phyloP scores from a whole-genome alignment of 2,888 invertebrate genomes.

The Trisateles emortualis region DNA sequence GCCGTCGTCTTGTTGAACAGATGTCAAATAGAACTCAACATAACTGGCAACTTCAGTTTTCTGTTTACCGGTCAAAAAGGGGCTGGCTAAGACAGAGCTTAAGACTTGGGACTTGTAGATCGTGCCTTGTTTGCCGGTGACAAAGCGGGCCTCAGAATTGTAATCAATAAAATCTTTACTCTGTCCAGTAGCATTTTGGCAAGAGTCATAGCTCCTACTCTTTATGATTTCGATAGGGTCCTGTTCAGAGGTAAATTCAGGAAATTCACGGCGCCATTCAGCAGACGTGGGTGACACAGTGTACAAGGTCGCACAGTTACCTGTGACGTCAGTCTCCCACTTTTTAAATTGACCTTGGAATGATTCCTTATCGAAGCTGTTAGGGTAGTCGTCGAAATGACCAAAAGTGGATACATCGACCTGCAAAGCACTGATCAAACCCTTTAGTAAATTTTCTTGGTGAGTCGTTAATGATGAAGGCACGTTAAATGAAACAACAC shows the following conservation, averaged over 20 bases:
- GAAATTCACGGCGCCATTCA: conserved; percentile 82
- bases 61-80: conserved; percentile 85
- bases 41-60: conserved; percentile 88
- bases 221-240: conserved; percentile 88
- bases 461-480: conserved; percentile 84
- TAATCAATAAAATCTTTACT: conserved; percentile 86
- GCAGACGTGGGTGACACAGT: conserved; percentile 87
- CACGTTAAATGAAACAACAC: conserved; percentile 86
- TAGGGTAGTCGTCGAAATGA: conserved; percentile 76
- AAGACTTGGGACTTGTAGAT: conserved; percentile 89
- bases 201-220: conserved; percentile 88
- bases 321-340: conserved; percentile 90
- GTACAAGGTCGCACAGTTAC: conserved; percentile 90
- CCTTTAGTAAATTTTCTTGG: conserved; percentile 90
- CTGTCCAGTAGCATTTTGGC: conserved; percentile 43
- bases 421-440: conserved; percentile 90
- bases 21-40: conserved; percentile 83
- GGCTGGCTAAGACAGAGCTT: conserved; percentile 87
- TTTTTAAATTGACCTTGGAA: conserved; percentile 88
- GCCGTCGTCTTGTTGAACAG: conserved; percentile 63
- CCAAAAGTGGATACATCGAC: conserved; percentile 88
- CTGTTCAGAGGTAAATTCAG: conserved; percentile 75
- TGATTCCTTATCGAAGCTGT: conserved; percentile 75
- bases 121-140: conserved; percentile 85
- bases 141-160: conserved; percentile 85